Evolutionary conservation across 2,797 vertebrate genomes (phyloP).

Genomic region (Acestrorhynchus altus): DNA sequence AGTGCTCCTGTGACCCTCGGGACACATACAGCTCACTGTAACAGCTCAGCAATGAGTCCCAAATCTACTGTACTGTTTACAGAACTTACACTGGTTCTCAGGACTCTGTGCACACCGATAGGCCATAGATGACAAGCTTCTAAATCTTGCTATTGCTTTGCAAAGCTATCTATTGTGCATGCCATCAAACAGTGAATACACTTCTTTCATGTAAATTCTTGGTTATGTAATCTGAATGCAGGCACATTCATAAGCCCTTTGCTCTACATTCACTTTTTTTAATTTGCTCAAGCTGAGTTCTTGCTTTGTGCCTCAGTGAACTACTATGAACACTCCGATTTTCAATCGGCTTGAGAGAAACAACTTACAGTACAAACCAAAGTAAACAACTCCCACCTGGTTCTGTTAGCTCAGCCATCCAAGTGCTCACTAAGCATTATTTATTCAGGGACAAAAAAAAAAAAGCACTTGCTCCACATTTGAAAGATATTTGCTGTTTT

Average conservation of each 20-base stretch:
- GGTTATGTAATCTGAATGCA: conserved; percentile 7
- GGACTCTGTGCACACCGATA: neutral
- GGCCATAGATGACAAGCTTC: neutral
- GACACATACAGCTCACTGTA: conserved; percentile 16
- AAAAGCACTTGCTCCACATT: conserved; percentile 55
- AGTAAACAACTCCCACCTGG: neutral
- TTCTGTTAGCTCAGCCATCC: conserved; percentile 39
- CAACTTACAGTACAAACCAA: neutral
- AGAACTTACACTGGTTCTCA: neutral
- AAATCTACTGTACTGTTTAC: conserved; percentile 20
- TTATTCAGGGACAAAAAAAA: conserved; percentile 50
- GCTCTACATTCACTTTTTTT: neutral
- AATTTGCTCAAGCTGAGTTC: conserved; percentile 24
- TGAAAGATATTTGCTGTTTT: conserved; percentile 66
- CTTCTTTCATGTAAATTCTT: neutral
- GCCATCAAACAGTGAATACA: neutral
- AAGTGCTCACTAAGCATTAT: conserved; percentile 49
- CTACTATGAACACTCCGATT: neutral
- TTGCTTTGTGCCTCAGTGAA: neutral
- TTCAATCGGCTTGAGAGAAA: neutral
- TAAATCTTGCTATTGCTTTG: neutral
- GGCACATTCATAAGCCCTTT: neutral
- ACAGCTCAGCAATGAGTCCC: conserved; percentile 15
- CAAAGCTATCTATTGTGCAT: neutral
- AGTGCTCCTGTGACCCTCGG: conserved; percentile 33